Conservation (phyloP, 2,888 invertebrate species). For the Hartigia nigra region DNA sequence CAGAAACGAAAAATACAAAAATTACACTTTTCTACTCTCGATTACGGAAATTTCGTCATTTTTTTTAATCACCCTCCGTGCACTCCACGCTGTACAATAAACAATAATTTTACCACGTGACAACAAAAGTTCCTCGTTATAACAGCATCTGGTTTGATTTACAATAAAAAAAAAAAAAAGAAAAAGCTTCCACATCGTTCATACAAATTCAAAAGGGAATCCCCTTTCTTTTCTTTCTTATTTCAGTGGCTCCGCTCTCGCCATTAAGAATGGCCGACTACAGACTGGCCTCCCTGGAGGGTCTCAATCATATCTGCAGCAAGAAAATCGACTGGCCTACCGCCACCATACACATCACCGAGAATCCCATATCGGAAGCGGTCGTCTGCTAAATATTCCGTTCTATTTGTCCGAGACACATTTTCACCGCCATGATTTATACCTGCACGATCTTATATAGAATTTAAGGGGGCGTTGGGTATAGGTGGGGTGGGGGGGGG, state of each 20-base stretch:
- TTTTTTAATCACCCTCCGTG: neutral
- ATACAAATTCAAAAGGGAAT: neutral
- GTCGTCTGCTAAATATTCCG: slow-evolving; percentile 74
- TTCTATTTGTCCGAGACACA: slow-evolving; percentile 11
- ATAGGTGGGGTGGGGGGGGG: no score
- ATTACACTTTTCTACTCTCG: neutral
- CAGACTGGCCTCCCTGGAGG: slow-evolving; percentile 72
- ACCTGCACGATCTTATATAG: slow-evolving; percentile 12
- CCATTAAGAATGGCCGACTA: slow-evolving; percentile 77
- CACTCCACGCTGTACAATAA: neutral
- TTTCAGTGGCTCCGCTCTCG: slow-evolving; percentile 78
- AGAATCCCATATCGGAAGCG: slow-evolving; percentile 82
- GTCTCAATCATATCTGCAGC: slow-evolving; percentile 66
- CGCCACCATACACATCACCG: slow-evolving; percentile 81
- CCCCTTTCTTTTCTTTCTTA: neutral
- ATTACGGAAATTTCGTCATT: neutral
- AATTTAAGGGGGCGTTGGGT: neutral
- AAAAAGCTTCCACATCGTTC: neutral
- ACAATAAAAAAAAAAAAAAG: neutral
- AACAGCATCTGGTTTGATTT: neutral
- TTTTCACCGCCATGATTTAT: slow-evolving; percentile 35
- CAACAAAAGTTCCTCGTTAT: neutral
- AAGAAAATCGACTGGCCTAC: slow-evolving; percentile 69
- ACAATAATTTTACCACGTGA: neutral
- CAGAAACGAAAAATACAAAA: neutral